phyloP scores from a whole-genome alignment of 2,113 vertebrate species.

The Chiloscyllium plagiosum region DNA sequence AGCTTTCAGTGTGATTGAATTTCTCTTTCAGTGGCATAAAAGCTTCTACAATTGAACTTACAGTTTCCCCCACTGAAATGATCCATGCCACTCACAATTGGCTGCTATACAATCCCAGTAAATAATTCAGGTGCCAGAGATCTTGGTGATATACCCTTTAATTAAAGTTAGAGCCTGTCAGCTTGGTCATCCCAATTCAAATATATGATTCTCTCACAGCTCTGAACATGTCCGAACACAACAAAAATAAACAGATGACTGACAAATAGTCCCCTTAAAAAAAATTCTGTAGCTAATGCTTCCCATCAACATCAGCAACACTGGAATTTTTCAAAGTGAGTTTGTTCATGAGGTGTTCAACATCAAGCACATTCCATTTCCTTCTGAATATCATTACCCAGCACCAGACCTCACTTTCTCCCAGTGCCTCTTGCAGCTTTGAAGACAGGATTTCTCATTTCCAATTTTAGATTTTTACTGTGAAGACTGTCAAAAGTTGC shows the following conservation, averaged over 20 bases:
- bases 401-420: no score
- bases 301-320: not conserved
- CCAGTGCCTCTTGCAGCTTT: not conserved
- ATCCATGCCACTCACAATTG: not conserved
- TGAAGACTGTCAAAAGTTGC: not conserved
- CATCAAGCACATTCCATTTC: not conserved
- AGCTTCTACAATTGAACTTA: not conserved
- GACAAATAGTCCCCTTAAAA: not conserved
- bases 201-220: not conserved
- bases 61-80: not conserved
- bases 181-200: not conserved
- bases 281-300: not conserved
- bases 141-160: not conserved
- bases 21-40: not conserved
- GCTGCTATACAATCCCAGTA: slow-evolving; percentile 1
- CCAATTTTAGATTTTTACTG: not conserved
- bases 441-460: not conserved
- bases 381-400: not conserved
- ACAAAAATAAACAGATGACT: not conserved
- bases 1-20: slow-evolving; percentile 20
- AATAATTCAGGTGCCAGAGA: slow-evolving; percentile 24
- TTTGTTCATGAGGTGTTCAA: not conserved
- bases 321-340: not conserved
- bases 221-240: not conserved
- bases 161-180: slow-evolving; percentile 22